Percentiles rank a stretch among this genome's conserved stretches.
phyloP scores from a whole-genome alignment of 1,140 invertebrate genomes.

The Bactericera cockerelli region DNA sequence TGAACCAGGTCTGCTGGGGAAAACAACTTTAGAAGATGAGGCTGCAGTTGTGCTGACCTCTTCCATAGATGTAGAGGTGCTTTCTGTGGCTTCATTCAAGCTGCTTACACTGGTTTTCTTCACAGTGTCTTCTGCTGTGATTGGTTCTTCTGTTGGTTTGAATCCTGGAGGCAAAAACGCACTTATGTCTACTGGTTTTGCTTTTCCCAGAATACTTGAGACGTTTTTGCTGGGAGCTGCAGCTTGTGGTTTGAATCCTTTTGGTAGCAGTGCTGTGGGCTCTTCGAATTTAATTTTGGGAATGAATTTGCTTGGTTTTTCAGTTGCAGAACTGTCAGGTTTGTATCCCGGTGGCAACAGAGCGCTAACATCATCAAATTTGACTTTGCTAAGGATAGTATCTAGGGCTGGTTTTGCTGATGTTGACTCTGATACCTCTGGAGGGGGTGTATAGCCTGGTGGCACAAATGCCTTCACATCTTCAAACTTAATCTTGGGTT shows the following conservation, averaged over 20 bases:
- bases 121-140: not conserved
- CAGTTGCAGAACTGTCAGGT: constrained; percentile 12
- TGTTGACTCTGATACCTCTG: constrained; percentile 24
- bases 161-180: constrained; percentile 43
- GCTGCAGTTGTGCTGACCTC: constrained; percentile 27
- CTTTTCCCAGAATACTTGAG: constrained; percentile 26
- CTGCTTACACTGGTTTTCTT: not conserved
- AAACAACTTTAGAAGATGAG: constrained; percentile 46
- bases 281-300: constrained; percentile 21
- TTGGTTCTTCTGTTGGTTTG: constrained; percentile 25
- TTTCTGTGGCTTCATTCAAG: not conserved
- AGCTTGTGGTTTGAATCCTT: constrained; percentile 22
- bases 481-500: constrained; percentile 26
- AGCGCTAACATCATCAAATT: constrained; percentile 26
- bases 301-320: constrained; percentile 11
- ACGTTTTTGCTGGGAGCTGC: not conserved
- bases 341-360: constrained; percentile 29
- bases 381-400: constrained; percentile 24
- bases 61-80: constrained; percentile 21
- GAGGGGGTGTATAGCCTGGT: constrained; percentile 42
- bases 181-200: constrained; percentile 38
- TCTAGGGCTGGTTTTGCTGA: constrained; percentile 15
- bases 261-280: constrained; percentile 23
- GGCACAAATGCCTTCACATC: constrained; percentile 45
- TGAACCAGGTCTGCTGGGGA: constrained; percentile 60